Evolutionary conservation across 2,797 vertebrate genomes (phyloP).

Genomic region (Diceros bicornis): DNA sequence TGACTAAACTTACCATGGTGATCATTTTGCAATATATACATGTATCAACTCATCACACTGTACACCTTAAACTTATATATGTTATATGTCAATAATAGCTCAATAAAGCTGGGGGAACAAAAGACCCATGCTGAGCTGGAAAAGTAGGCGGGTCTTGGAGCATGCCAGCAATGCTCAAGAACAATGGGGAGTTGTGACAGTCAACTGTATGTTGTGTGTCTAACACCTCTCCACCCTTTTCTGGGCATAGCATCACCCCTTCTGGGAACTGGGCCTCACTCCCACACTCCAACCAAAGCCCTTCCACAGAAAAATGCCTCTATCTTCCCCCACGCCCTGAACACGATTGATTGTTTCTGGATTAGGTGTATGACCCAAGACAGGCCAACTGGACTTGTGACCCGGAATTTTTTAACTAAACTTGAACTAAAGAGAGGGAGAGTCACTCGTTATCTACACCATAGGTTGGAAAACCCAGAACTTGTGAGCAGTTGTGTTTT

Average conservation of each 20-base stretch:
- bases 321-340: background rate
- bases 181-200: background rate
- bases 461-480: background rate
- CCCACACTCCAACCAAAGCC: background rate
- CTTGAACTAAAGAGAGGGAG: background rate
- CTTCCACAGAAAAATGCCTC: background rate
- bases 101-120: background rate
- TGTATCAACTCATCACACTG: background rate
- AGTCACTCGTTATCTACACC: background rate
- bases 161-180: background rate
- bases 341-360: background rate
- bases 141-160: background rate
- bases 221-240: background rate
- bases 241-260: too few species aligned
- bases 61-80: background rate
- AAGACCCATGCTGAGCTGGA: background rate
- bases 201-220: background rate
- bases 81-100: background rate
- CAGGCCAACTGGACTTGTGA: background rate
- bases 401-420: background rate
- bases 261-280: background rate
- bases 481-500: background rate
- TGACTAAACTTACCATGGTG: background rate
- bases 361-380: background rate
- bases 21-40: background rate